Evolutionary conservation across 1,140 invertebrate species (phyloP).

Genomic region (Drosophila lini): DNA sequence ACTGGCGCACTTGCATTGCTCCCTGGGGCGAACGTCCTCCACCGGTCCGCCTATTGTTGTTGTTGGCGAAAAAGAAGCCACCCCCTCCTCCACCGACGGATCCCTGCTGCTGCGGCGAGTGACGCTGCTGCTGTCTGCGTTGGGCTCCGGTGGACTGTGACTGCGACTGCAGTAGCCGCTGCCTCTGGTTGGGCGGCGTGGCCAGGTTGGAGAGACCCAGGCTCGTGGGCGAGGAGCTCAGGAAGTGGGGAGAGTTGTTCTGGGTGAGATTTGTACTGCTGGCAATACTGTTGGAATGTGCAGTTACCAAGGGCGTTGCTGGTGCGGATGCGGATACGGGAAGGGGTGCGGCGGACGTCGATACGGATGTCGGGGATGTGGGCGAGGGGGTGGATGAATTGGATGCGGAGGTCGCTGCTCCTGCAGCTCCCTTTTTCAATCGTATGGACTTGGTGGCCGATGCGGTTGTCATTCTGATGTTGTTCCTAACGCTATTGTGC

Average conservation of each 20-base stretch:
- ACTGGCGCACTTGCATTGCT: slow-evolving; percentile 60
- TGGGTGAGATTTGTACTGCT: slow-evolving; percentile 82
- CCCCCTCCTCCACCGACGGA: slow-evolving; percentile 44
- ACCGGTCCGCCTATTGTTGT: slow-evolving; percentile 58
- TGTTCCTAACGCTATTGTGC: slow-evolving; percentile 84
- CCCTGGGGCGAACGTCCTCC: slow-evolving; percentile 65
- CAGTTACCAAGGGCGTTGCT: slow-evolving; percentile 71
- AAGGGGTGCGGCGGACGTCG: slow-evolving; percentile 40
- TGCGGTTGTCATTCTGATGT: slow-evolving; percentile 84
- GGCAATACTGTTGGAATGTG: slow-evolving; percentile 85
- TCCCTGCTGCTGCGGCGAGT: slow-evolving; percentile 68
- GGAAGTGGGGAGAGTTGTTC: slow-evolving; percentile 63
- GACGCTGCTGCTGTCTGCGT: slow-evolving; percentile 57
- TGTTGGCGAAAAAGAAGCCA: slow-evolving; percentile 73
- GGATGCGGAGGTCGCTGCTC: slow-evolving; percentile 43
- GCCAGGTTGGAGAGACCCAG: slow-evolving; percentile 40
- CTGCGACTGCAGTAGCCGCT: slow-evolving; percentile 62
- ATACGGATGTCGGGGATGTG: slow-evolving; percentile 44
- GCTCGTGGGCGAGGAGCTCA: slow-evolving; percentile 70
- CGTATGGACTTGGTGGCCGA: slow-evolving; percentile 80
- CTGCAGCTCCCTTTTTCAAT: slow-evolving; percentile 72
- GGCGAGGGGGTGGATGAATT: slow-evolving; percentile 42
- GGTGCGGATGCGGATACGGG: slow-evolving; percentile 52
- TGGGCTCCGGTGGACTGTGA: slow-evolving; percentile 65
- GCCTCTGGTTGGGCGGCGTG: slow-evolving; percentile 53